Base-by-base conservation (phyloP, 2,113 vertebrate species). In the Brachyistius frenatus region DNA sequence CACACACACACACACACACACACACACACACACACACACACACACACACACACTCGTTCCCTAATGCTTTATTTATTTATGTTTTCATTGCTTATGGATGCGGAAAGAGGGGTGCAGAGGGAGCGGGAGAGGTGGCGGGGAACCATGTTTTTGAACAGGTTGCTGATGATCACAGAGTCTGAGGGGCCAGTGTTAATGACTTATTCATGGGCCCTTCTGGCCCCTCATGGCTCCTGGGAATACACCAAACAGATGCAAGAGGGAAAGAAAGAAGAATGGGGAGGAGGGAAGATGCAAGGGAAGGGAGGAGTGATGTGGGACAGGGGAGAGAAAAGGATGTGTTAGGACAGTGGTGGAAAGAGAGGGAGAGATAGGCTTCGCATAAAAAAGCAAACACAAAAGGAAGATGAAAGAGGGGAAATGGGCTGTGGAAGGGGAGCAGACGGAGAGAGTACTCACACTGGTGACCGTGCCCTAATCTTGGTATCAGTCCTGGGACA, bases 181-280 rank as follows among this genome's bases (percentile, higher is more conserved):
- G 84, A 85, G 88, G 83, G 89, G 86, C 73, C 86, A 77, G 70
- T 74, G 83, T 87, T 91, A 83, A 93, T 94, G 89, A 92, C 89
- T 94, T 93, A 94, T 94, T 94, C 93, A 94, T 93, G 80, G 88
- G 73, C 86, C 89, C 91, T 92, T 91, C 93, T 92, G 93, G 90
- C 90, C 92, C 86, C 83, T 85, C 41, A 31, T 0, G 9, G 82
- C 91, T 85, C 78, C 66, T 61, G 88, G 91, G 91, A 91, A 68
- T 83, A 83, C 67, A 86, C 75, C 86, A 90, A 89, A 90, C 93
- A 93, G 90, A 94, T 93, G 93, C 84, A 89, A 72, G 70, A 41
- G 67, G 71, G 76, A 76, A 75, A 90, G 87, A 61, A 62, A 74
- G 75, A 74, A 36, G 57, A 66, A 47, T 60, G 8, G 76, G 57